Evolutionary conservation across 2,888 invertebrate genomes (phyloP).

Genomic region (Coenonympha glycerion): DNA sequence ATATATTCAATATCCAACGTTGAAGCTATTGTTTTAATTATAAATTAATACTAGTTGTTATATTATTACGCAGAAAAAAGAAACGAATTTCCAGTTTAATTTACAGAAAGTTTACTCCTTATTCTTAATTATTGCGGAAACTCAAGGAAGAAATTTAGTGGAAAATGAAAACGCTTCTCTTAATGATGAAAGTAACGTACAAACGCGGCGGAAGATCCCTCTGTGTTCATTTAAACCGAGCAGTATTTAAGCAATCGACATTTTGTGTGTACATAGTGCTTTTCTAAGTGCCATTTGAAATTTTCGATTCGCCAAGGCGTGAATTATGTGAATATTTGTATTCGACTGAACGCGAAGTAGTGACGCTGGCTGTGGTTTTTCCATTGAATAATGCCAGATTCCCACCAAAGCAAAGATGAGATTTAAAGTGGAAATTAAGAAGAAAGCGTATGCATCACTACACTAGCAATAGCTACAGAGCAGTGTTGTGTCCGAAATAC

Average conservation of each 20-base stretch:
- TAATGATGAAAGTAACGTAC: constrained; percentile 24
- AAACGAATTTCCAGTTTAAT: constrained; percentile 21
- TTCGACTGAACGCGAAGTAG: constrained; percentile 19
- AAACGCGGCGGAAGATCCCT: constrained; percentile 31
- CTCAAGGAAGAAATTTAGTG: constrained; percentile 24
- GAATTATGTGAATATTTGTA: constrained; percentile 48
- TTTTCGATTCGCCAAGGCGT: constrained; percentile 34
- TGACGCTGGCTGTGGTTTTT: constrained; percentile 42
- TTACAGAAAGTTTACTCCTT: constrained; percentile 20
- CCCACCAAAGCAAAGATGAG: no score
- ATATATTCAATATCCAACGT: no score
- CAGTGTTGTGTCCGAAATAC: no score
- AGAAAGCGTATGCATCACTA: no score
- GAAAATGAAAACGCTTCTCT: constrained; percentile 25
- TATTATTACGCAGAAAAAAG: constrained; percentile 6
- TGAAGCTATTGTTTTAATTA: no score
- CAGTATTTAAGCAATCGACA: constrained; percentile 42
- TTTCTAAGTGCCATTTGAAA: constrained; percentile 43
- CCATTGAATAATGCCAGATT: no score
- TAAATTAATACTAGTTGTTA: constrained; percentile 10
- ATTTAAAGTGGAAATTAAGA: no score
- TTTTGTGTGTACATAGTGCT: constrained; percentile 50
- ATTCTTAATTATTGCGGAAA: constrained; percentile 24
- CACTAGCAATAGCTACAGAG: no score
- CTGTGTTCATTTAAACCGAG: constrained; percentile 34